Evolutionary conservation across 2,888 invertebrate genomes (phyloP), one percentile per base, ranked within the genome.

Genomic region (Euproctis similis): DNA sequence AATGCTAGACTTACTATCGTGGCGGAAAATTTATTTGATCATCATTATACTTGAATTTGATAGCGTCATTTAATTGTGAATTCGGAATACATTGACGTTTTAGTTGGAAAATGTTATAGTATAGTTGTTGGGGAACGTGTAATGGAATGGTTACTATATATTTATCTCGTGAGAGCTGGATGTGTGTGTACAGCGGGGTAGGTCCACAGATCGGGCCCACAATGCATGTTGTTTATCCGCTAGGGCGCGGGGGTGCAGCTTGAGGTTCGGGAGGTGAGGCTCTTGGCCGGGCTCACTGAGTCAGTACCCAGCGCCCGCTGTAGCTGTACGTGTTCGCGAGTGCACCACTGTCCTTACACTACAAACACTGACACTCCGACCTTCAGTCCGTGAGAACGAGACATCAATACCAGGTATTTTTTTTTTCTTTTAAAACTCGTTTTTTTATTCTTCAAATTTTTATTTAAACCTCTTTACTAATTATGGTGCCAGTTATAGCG

Each of bases 191-290:
- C 42, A 57, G 53, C 59, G 54, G 64, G 65, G 64, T 60, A 64
- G 69, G 69, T 66, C 60, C 67, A 67, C 64, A 70, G 80, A 75
- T 73, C 75, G 72, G 72, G 75, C 68, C 77, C 74, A 81, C 81
- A 78, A 76, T 82, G 82, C 82, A 82, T 65, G 81, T 81, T 81
- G 82, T 81, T 82, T 82, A 81, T 81, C 80, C 81, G 76, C 63
- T 59, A 59, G 73, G 71, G 73, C 58, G 69, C 59, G 74, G 71
- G 66, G 59, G 46, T 31, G 41, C 23, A 42, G 49, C 22, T 39
- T 38, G 54, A 52, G 33, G 46, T 30, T 59, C 51, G 65, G 58
- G 71, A 47, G 63, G 61, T 39, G 60, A 53, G 57, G 77, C 76
- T 74, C 72, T 64, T 62, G 74, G 75, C 78, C 78, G 75, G 82